phyloP scores from a whole-genome alignment of 2,888 invertebrate species.

The Ischnus inquisitorius region DNA sequence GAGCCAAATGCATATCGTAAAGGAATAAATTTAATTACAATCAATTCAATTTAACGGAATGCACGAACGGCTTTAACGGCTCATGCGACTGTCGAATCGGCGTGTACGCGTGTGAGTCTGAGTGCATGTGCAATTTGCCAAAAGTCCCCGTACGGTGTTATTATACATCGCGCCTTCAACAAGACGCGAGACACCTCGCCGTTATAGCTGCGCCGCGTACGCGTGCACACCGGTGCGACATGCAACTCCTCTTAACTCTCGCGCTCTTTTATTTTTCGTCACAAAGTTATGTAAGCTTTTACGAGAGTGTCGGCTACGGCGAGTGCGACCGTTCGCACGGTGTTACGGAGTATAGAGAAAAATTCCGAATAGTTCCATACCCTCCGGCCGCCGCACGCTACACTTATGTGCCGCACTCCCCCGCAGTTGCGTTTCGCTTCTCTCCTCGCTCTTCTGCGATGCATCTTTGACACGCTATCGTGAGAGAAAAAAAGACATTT shows the following conservation, averaged over 20 bases:
- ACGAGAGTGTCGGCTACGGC: slow-evolving; percentile 21
- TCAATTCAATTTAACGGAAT: neutral
- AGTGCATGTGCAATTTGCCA: neutral
- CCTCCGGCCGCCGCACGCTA: slow-evolving; percentile 7
- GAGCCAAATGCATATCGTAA: neutral
- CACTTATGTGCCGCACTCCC: slow-evolving; percentile 6
- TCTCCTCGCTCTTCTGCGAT: neutral
- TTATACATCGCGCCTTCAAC: slow-evolving; percentile 6
- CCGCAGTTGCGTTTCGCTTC: slow-evolving; percentile 17
- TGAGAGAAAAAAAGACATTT: neutral
- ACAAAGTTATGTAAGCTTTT: slow-evolving; percentile 53
- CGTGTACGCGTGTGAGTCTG: neutral
- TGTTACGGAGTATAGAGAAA: slow-evolving; percentile 20
- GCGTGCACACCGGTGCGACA: slow-evolving; percentile 24
- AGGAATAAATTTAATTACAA: slow-evolving; percentile 6
- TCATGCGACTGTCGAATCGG: neutral
- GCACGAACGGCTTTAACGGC: too few species aligned
- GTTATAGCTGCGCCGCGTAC: neutral
- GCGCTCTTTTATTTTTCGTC: slow-evolving; percentile 38
- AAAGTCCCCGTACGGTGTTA: neutral
- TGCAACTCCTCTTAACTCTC: slow-evolving; percentile 36
- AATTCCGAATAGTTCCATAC: slow-evolving; percentile 22
- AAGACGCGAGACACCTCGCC: neutral
- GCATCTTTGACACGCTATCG: neutral
- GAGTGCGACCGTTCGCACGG: slow-evolving; percentile 50